phyloP scores from a whole-genome alignment of 1,140 invertebrate species.

The Drosophila kepulauana region DNA sequence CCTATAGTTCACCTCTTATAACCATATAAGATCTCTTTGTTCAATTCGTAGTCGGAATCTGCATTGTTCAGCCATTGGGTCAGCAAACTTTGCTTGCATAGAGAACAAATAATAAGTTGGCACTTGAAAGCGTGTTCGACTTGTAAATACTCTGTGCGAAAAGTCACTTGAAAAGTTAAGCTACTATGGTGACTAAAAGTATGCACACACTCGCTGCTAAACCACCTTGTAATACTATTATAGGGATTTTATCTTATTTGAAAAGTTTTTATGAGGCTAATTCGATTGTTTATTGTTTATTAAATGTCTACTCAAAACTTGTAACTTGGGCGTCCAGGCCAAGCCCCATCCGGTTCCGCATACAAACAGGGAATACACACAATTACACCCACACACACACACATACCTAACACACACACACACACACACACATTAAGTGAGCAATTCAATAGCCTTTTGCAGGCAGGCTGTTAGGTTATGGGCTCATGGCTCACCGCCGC shows the following conservation, averaged over 20 bases:
- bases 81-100: background rate
- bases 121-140: background rate
- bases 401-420: constrained; percentile 25
- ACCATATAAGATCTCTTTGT: background rate
- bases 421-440: background rate
- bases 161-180: background rate
- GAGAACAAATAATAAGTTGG: background rate
- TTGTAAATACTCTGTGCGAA: background rate
- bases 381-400: background rate
- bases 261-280: constrained; percentile 40
- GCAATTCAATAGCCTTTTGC: constrained; percentile 37
- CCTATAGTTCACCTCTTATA: background rate
- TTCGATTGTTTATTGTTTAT: constrained; percentile 46
- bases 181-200: background rate
- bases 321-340: constrained; percentile 8
- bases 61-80: background rate
- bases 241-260: constrained; percentile 1
- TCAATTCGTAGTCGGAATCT: background rate
- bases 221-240: constrained; percentile 6
- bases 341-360: constrained; percentile 17
- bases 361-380: constrained; percentile 11
- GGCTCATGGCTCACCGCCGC: constrained; percentile 50
- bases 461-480: constrained; percentile 44
- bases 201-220: background rate
- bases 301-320: constrained; percentile 25